phyloP scores from a whole-genome alignment of 2,888 invertebrate genomes.

The Archaeoteleia sp. region DNA sequence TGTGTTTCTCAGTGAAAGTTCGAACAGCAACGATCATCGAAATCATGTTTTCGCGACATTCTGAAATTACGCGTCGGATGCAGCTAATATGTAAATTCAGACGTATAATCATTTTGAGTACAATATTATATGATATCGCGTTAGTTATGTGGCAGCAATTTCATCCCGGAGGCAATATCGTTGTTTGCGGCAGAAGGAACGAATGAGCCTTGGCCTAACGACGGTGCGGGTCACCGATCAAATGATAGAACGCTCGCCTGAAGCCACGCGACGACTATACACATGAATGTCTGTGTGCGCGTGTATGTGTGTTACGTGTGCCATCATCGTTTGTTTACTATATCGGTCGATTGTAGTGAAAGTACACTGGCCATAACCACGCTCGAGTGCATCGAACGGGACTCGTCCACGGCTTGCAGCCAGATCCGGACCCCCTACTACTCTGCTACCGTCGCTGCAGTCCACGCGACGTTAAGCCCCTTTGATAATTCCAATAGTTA shows the following conservation, averaged over 20 bases:
- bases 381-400: too few species aligned
- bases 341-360: neutral
- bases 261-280: constrained; percentile 57
- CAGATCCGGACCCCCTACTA: too few species aligned
- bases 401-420: too few species aligned
- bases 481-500: too few species aligned
- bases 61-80: neutral
- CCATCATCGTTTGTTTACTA: neutral
- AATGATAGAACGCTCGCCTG: constrained; percentile 55
- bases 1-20: too few species aligned
- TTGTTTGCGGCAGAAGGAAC: constrained; percentile 25
- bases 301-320: constrained; percentile 11
- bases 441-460: too few species aligned
- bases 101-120: neutral
- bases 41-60: too few species aligned
- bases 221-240: constrained; percentile 54
- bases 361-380: constrained; percentile 8
- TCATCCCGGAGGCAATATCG: constrained; percentile 3
- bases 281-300: neutral
- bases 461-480: too few species aligned
- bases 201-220: constrained; percentile 20
- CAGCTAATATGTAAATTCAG: constrained; percentile 5
- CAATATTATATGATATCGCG: neutral
- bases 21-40: too few species aligned
- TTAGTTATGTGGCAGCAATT: constrained; percentile 16